phyloP scores from a whole-genome alignment of 2,888 invertebrate species.

The Linnaemya vulpina region DNA sequence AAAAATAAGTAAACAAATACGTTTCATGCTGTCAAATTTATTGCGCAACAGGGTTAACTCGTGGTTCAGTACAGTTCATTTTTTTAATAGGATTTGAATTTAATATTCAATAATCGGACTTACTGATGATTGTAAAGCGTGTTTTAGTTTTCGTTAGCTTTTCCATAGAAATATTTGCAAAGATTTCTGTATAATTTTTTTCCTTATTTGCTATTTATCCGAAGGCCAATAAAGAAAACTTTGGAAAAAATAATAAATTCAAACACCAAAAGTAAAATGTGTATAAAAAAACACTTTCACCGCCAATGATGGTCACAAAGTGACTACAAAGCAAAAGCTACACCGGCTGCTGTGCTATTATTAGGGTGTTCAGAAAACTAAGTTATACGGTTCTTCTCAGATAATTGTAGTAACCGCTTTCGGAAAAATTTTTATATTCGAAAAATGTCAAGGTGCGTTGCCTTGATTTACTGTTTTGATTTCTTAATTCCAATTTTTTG shows the following conservation, averaged over 20 bases:
- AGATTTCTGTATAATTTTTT: background rate
- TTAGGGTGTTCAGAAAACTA: no score
- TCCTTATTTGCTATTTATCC: background rate
- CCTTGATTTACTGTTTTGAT: no score
- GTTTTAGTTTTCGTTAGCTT: conserved; percentile 29
- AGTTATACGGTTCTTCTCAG: no score
- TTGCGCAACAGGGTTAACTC: background rate
- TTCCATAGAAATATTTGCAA: conserved; percentile 51
- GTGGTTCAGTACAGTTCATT: background rate
- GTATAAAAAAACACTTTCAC: conserved; percentile 76
- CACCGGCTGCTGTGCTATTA: conserved; percentile 34
- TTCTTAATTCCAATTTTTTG: no score
- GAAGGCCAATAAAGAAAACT: conserved; percentile 57
- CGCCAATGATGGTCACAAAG: conserved; percentile 76
- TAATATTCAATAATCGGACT: no score
- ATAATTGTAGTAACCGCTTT: no score
- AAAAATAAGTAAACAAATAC: no score
- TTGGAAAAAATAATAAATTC: conserved; percentile 11
- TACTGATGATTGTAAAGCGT: no score
- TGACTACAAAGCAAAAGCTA: conserved; percentile 42
- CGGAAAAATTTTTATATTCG: no score
- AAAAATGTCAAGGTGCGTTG: no score
- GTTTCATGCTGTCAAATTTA: background rate
- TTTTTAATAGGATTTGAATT: no score
- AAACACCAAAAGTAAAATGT: conserved; percentile 31